Evolutionary conservation across 2,797 vertebrate species (phyloP).

Genomic region (Periophthalmus magnuspinnatus): DNA sequence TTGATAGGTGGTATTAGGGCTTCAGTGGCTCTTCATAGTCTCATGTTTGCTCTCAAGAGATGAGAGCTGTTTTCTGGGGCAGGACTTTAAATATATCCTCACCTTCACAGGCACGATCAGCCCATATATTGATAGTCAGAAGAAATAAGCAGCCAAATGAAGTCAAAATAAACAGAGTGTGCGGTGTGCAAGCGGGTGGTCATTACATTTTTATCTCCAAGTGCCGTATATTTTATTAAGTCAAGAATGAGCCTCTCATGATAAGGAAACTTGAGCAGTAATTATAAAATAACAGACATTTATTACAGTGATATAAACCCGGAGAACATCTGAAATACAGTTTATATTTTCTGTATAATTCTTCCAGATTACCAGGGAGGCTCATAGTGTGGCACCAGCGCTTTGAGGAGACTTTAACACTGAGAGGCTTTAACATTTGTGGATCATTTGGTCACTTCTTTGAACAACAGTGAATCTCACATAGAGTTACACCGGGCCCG

Average conservation of each 20-base stretch:
- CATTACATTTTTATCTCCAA: slow-evolving; percentile 4
- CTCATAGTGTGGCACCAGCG: background rate
- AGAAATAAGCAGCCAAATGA: slow-evolving; percentile 2
- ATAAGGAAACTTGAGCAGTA: background rate
- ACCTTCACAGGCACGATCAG: slow-evolving; percentile 4
- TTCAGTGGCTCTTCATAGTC: slow-evolving; percentile 39
- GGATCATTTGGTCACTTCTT: no score
- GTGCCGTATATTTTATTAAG: background rate
- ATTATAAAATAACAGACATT: slow-evolving; percentile 2
- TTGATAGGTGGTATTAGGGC: slow-evolving; percentile 56
- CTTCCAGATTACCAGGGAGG: background rate
- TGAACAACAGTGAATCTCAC: no score
- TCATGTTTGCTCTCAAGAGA: slow-evolving; percentile 29
- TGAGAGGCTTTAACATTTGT: no score
- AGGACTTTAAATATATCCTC: slow-evolving; percentile 6
- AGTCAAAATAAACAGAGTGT: background rate
- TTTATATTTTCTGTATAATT: background rate
- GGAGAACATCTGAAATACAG: background rate
- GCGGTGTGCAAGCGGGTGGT: background rate
- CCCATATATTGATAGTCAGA: background rate
- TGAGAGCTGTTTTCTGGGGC: slow-evolving; percentile 14
- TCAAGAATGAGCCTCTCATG: background rate
- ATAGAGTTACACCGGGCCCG: no score
- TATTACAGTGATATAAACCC: background rate
- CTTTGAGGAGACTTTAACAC: no score